These are phyloP conservation scores for Luffia ferchaultella DNA, from an alignment of 2,888 invertebrate species.

Conservation along the genomic window DNA sequence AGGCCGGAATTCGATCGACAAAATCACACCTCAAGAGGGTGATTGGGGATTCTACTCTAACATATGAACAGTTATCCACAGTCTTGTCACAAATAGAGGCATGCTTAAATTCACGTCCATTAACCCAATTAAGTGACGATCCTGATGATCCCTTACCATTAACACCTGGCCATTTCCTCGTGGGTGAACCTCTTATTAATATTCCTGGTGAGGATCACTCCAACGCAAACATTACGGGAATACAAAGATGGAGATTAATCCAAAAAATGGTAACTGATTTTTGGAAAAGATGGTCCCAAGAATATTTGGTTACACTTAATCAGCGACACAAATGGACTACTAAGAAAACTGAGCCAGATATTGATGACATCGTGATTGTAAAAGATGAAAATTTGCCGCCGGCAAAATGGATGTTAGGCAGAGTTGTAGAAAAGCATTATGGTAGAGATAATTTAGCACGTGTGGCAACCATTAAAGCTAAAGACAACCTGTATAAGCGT, in stretches of 20 bases:
- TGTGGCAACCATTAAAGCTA: too few species aligned
- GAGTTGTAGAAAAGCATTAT: too few species aligned
- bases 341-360: constrained; percentile 11
- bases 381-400: constrained; percentile 15
- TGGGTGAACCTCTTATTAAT: constrained; percentile 16
- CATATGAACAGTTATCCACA: constrained; percentile 15
- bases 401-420: constrained; percentile 15
- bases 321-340: too few species aligned
- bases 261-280: constrained; percentile 18
- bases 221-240: constrained; percentile 1
- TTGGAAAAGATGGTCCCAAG: constrained; percentile 18
- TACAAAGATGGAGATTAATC: constrained; percentile 15
- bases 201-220: constrained; percentile 10
- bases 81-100: constrained; percentile 14
- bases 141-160: constrained; percentile 14
- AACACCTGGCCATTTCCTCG: constrained; percentile 16
- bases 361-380: constrained; percentile 14
- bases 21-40: constrained; percentile 16
- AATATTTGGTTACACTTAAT: constrained; percentile 14
- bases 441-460: too few species aligned
- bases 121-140: constrained; percentile 11
- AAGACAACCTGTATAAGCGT: too few species aligned
- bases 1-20: constrained; percentile 16
- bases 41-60: constrained; percentile 10
- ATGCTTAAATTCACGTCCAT: constrained; percentile 16